Percentiles rank a stretch among this genome's conserved stretches.
These are phyloP conservation scores for Myotis myotis DNA, from an alignment of 2,797 vertebrate genomes.

Conservation along the genomic window DNA sequence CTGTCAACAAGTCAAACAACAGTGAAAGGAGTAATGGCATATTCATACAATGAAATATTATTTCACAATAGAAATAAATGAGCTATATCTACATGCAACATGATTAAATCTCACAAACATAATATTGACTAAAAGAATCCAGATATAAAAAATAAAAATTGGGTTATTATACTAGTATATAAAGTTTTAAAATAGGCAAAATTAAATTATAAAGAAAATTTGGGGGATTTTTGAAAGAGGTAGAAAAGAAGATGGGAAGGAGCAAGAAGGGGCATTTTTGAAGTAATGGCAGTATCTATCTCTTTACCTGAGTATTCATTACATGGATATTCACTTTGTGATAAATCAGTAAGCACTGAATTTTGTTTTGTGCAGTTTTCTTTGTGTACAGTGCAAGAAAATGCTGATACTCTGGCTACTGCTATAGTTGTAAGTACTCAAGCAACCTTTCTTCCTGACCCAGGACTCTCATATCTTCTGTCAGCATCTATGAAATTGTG, in stretches of 20 bases:
- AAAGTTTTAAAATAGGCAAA: background rate
- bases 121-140: background rate
- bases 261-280: background rate
- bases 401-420: background rate
- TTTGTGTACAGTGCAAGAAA: background rate
- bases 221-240: background rate
- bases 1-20: background rate
- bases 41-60: background rate
- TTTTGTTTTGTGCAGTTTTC: background rate
- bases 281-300: background rate
- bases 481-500: background rate
- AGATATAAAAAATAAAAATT: background rate
- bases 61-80: background rate
- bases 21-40: background rate
- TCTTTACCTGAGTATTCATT: background rate
- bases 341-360: background rate
- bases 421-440: background rate
- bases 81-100: background rate
- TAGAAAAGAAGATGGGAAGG: background rate
- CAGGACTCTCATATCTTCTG: background rate
- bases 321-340: background rate
- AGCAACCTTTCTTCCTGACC: background rate
- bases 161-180: background rate
- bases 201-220: constrained; percentile 11
- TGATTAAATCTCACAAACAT: constrained; percentile 7